Percentiles rank a stretch among this genome's conserved stretches.
phyloP scores from a whole-genome alignment of 1,140 invertebrate genomes.

The Alviniconcha marisindica region DNA sequence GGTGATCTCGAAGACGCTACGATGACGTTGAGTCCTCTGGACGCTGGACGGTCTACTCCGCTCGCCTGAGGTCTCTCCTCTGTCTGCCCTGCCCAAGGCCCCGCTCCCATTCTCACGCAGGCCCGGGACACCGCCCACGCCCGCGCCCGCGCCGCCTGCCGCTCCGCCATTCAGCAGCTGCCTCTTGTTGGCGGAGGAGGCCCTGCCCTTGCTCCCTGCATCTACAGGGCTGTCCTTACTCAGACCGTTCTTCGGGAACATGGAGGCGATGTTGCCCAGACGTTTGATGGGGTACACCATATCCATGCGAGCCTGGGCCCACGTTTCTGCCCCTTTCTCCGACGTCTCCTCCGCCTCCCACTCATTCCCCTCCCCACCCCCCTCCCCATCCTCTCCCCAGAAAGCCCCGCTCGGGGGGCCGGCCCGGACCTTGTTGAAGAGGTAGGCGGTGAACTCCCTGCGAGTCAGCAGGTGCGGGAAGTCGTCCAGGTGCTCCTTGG shows the following conservation, averaged over 20 bases:
- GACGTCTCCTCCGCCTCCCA: neutral
- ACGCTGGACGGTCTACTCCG: too few relatives aligned
- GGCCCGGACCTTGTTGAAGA: neutral
- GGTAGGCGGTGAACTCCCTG: constrained; percentile 19
- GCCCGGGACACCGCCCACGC: neutral
- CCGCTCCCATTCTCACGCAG: neutral
- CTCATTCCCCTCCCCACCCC: neutral
- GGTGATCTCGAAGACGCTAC: constrained; percentile 16
- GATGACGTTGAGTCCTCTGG: too few relatives aligned
- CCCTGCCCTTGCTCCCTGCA: neutral
- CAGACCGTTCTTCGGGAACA: neutral
- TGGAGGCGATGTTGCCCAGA: constrained; percentile 26
- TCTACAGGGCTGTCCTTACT: neutral
- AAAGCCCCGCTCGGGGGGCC: neutral
- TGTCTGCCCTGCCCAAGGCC: neutral
- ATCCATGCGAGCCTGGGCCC: constrained; percentile 17
- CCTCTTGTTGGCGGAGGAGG: neutral
- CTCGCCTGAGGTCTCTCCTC: too few relatives aligned
- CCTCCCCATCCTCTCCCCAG: neutral
- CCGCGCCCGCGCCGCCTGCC: neutral
- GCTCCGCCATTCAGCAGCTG: neutral
- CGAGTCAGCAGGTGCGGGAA: neutral
- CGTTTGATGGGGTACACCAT: constrained; percentile 25
- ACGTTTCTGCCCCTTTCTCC: too few relatives aligned
- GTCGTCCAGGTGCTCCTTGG: neutral